A percentile compares a stretch with the other conserved stretches of the same genome.
Conservation (phyloP, 2,888 invertebrate genomes). For the Drosophila sordidapex region DNA sequence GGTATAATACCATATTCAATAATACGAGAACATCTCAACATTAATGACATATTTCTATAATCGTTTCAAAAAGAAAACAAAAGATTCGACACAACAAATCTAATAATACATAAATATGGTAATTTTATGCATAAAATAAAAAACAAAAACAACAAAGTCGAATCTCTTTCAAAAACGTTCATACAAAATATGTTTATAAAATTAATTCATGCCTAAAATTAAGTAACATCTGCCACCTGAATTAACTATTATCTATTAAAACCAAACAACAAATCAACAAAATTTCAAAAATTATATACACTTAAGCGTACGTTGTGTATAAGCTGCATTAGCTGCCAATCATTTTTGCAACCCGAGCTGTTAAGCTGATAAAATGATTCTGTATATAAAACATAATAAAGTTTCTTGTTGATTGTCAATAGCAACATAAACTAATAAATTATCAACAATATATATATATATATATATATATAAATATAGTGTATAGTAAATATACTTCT, state of each 20-base stretch:
- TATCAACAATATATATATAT: background rate
- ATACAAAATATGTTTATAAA: conserved; percentile 8
- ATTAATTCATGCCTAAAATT: conserved; percentile 27
- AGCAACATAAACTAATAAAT: conserved; percentile 2
- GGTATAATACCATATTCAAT: conserved; percentile 28
- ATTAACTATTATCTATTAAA: conserved; percentile 15
- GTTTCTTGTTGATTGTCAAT: background rate
- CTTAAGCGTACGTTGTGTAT: background rate
- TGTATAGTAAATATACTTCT: conserved; percentile 2
- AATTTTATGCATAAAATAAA: background rate
- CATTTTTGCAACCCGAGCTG: background rate
- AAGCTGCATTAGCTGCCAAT: background rate
- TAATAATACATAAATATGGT: background rate
- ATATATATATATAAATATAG: background rate
- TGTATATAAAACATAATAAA: background rate
- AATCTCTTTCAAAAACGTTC: conserved; percentile 5
- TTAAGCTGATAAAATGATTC: background rate
- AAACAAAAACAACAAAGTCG: background rate
- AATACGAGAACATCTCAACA: conserved; percentile 13
- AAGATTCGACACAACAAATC: background rate
- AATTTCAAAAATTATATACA: conserved; percentile 1
- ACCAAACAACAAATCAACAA: conserved; percentile 23
- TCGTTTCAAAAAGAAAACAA: background rate
- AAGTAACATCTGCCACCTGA: conserved; percentile 38
- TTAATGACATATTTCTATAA: conserved; percentile 18